Evolutionary conservation across 2,113 vertebrate genomes (phyloP), one percentile per base, ranked within the genome.

Genomic region (Brachyhypopomus occidentalis): DNA sequence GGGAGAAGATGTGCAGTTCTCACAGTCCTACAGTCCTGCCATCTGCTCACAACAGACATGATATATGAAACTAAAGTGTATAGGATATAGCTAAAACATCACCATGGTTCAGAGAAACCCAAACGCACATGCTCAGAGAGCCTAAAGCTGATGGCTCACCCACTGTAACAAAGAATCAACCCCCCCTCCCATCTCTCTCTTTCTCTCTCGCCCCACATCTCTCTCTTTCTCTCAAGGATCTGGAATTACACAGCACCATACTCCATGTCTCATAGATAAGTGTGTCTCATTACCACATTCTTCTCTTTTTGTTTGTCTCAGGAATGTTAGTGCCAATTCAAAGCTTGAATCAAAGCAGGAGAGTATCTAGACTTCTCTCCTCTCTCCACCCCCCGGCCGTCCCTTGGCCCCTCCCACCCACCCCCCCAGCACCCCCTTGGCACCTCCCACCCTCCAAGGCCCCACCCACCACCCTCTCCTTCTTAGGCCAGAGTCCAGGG

Each of bases 271-370:
- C 84, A 64, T 63, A 88, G 83, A 86, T 55, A 62, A 75, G 78
- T 59, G 76, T 84, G 79, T 88, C 81, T 84, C 88, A 89, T 82
- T 85, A 80, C 83, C 86, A 84, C 79, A 76, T 77, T 84, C 78
- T 83, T 81, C 74, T 72, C 82, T 86, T 25, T 63, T 8, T 7
- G 23, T 64, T 63, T 67, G 80, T 62, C 41, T 77, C 81, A 84
- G 76, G 75, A 83, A 88, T 87, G 87, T 83, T 80, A 84, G 87
- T 90, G 89, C 89, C 86, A 92, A 91, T 92, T 91, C 86, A 87
- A 85, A 86, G 87, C 83, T 79, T 85, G 12, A 59, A 84, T 87
- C 41, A 52, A 14, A 14, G 86, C 89, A 85, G 89, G 86, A 89
- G 86, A 85, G 45, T 79, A 87, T 82, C 64, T 83, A 38, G 36